Conservation (phyloP, 2,113 vertebrate genomes). For the Pomatorhinus ruficollis region DNA sequence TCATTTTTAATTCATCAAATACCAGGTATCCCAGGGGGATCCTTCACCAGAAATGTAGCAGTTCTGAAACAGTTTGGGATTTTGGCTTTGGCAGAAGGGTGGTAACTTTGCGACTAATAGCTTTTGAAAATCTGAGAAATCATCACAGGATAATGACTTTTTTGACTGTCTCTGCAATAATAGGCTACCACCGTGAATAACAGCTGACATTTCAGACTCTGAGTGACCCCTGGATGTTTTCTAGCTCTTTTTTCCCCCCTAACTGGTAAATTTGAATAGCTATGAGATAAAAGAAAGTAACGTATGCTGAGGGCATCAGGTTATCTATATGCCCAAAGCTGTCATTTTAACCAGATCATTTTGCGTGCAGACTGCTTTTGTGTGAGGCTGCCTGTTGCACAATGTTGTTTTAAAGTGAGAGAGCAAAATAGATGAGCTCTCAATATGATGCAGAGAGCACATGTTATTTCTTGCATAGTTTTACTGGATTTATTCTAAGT, state of each 20-base stretch:
- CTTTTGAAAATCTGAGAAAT: constrained; percentile 10
- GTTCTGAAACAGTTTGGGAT: neutral
- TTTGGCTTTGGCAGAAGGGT: neutral
- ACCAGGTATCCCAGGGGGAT: constrained; percentile 10
- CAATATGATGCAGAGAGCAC: neutral
- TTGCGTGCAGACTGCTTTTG: neutral
- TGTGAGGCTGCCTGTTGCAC: neutral
- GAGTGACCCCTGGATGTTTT: neutral
- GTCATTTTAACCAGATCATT: neutral
- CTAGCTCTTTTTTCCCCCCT: neutral
- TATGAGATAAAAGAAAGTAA: neutral
- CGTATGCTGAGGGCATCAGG: neutral
- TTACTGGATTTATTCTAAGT: constrained; percentile 1
- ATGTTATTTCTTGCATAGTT: neutral
- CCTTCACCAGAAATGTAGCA: neutral
- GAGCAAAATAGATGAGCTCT: neutral
- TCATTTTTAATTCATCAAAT: constrained; percentile 36
- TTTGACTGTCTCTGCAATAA: neutral
- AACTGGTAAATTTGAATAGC: neutral
- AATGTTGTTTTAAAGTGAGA: neutral
- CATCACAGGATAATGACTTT: neutral
- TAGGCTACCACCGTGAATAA: neutral
- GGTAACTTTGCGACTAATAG: neutral
- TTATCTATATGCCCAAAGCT: neutral
- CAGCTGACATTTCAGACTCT: neutral